phyloP scores from a whole-genome alignment of 2,113 vertebrate genomes.

The Misgurnus mizolepis region DNA sequence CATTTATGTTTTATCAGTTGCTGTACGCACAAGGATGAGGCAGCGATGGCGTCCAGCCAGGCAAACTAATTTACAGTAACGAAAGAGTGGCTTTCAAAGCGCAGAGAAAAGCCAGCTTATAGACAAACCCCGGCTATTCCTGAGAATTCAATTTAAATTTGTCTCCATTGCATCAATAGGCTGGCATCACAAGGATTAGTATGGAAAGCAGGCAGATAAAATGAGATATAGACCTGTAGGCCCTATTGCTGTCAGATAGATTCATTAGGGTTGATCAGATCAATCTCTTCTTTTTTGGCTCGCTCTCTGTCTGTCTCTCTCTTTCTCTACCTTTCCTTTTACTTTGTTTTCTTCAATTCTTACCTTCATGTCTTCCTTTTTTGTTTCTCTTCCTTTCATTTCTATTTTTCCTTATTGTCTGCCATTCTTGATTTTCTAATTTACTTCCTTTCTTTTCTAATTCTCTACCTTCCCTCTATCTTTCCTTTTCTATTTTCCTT shows the following conservation, averaged over 20 bases:
- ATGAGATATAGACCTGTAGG: not conserved
- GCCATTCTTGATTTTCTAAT: not conserved
- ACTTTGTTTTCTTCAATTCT: not conserved
- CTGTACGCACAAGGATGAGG: slow-evolving; percentile 56
- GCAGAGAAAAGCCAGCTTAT: slow-evolving; percentile 58
- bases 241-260: not conserved
- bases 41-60: slow-evolving; percentile 60
- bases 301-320: no score
- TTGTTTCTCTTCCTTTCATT: not conserved
- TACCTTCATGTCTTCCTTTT: not conserved
- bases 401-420: not conserved
- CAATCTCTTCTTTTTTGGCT: not conserved
- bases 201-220: not conserved
- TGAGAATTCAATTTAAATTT: slow-evolving; percentile 37
- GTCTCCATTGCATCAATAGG: slow-evolving; percentile 40
- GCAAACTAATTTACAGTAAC: slow-evolving; percentile 71
- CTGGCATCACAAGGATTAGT: slow-evolving; percentile 9
- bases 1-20: slow-evolving; percentile 41
- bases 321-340: not conserved
- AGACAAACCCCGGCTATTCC: slow-evolving; percentile 10
- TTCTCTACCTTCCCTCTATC: not conserved
- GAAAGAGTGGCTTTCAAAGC: slow-evolving; percentile 62
- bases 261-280: slow-evolving; percentile 7
- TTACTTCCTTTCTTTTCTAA: not conserved
- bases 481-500: not conserved